Base-by-base conservation (phyloP, 2,797 vertebrate species). In the Carcharodon carcharias region DNA sequence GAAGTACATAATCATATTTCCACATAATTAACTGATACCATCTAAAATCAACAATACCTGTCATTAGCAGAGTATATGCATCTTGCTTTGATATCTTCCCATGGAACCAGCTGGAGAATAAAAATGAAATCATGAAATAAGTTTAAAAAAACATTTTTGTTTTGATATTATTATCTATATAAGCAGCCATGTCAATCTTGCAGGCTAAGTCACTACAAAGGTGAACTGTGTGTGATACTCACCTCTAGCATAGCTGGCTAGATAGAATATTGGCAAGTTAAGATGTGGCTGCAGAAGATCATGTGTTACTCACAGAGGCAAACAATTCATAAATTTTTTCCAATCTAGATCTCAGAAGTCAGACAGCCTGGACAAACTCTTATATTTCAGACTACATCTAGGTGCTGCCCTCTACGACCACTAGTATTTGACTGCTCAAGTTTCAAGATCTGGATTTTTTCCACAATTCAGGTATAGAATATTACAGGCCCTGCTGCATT, bases 1-100 rank as follows among this genome's bases (percentile, higher is more conserved):
- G 50, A 77, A 95, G 7, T 0, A 8, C 50, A 69, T 21, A 35
- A 77, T 35, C 5, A n/a, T 8, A 95, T 35, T 77, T n/a, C 4
- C 69, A 95, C 16, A 31, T 16, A 50, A 95, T 14, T 73, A 73
- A 73, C 5, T 11, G 23, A 71, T 28, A 73, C 26, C 26, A 73
- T 5, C 18, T 71, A 45, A 35, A 73, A 96, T 97, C 97, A 61
- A 96, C 96, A 96, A 71, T 98, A 99, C 99, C 99, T 98, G 99
- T 99, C 99, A 99, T 99, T 96, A 99, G 98, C 97, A 99, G 98
- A 98, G 98, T 99, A 97, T 99, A 99, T 97, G 99, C 99, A 97
- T 99, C 99, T 98, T 99, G 99, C 97, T 99, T 99, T 97, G 98
- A 99, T 98, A 99, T 99, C 98, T 99, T 99, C 97, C 99, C 99